These are phyloP conservation scores for Dipodomys stephensi DNA, from an alignment of 2,113 vertebrate species.

Conservation along the genomic window DNA sequence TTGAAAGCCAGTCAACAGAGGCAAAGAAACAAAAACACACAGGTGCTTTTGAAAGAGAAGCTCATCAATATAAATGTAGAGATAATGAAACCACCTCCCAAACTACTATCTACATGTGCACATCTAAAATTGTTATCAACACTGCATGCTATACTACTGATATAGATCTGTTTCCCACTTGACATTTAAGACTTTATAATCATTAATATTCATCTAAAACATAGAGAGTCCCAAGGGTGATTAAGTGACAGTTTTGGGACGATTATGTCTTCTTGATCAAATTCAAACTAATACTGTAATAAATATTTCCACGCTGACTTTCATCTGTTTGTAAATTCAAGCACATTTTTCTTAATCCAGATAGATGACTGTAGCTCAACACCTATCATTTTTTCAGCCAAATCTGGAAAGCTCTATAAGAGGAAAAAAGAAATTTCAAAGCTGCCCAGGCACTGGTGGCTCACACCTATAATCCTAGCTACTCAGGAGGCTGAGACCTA, in stretches of 20 bases:
- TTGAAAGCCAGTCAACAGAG: slow-evolving; percentile 65
- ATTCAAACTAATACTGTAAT: slow-evolving; percentile 12
- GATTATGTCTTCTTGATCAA: slow-evolving; percentile 35
- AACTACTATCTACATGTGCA: slow-evolving; percentile 19
- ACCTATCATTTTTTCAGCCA: slow-evolving; percentile 26
- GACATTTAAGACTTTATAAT: slow-evolving; percentile 45
- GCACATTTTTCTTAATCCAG: slow-evolving; percentile 23
- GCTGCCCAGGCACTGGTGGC: too few species aligned
- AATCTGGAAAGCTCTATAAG: not conserved
- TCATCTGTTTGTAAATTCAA: slow-evolving; percentile 21
- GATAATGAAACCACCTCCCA: slow-evolving; percentile 54
- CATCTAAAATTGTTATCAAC: not conserved
- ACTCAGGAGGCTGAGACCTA: too few species aligned
- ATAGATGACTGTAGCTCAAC: not conserved
- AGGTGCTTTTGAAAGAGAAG: slow-evolving; percentile 44
- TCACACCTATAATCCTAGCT: too few species aligned
- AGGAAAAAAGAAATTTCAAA: not conserved
- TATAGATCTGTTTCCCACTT: not conserved
- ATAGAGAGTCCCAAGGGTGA: not conserved
- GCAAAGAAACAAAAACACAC: slow-evolving; percentile 17
- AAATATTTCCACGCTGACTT: slow-evolving; percentile 47
- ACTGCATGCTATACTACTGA: not conserved
- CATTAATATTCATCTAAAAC: slow-evolving; percentile 9
- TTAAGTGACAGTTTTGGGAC: not conserved
- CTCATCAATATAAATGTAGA: not conserved